Percentiles rank a stretch among this genome's conserved stretches.
These are phyloP conservation scores for Sceliomorpha sp. DNA, from an alignment of 2,888 invertebrate species.

Conservation along the genomic window DNA sequence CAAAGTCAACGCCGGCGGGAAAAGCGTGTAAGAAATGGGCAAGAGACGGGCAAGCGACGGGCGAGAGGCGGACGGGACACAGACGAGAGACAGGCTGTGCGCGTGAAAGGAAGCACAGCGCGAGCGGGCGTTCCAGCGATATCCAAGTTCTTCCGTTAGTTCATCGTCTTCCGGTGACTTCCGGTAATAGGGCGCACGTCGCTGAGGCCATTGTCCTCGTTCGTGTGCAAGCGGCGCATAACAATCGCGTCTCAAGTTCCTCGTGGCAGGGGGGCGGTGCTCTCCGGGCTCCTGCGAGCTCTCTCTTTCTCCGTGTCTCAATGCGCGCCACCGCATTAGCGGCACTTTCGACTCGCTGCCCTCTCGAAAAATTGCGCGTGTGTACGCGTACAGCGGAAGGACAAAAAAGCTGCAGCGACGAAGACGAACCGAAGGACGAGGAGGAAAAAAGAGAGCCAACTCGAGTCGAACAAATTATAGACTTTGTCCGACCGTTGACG, in stretches of 20 bases:
- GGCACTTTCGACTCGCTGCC: no score
- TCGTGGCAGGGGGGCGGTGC: conserved; percentile 74
- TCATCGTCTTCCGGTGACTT: conserved; percentile 80
- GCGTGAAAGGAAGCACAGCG: conserved; percentile 57
- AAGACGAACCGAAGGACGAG: conserved; percentile 28
- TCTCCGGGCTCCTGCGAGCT: conserved; percentile 51
- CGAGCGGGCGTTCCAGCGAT: conserved; percentile 60
- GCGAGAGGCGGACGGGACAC: no score
- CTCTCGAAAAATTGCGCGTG: no score
- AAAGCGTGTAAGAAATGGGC: no score
- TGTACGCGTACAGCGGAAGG: conserved; percentile 22
- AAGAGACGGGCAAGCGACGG: no score
- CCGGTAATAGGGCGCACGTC: conserved; percentile 68
- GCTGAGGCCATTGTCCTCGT: conserved; percentile 52
- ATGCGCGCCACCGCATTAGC: no score
- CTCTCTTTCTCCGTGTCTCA: no score
- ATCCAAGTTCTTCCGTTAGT: conserved; percentile 75
- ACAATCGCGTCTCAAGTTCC: conserved; percentile 80
- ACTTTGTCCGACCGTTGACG: conserved; percentile 77
- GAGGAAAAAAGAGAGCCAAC: conserved; percentile 53
- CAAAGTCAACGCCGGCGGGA: no score
- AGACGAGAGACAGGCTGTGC: no score
- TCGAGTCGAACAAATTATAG: conserved; percentile 78
- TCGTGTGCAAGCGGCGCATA: conserved; percentile 74
- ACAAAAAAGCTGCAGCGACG: conserved; percentile 36